These are phyloP conservation scores for Progne subis DNA, from an alignment of 2,113 vertebrate species.

Conservation along the genomic window DNA sequence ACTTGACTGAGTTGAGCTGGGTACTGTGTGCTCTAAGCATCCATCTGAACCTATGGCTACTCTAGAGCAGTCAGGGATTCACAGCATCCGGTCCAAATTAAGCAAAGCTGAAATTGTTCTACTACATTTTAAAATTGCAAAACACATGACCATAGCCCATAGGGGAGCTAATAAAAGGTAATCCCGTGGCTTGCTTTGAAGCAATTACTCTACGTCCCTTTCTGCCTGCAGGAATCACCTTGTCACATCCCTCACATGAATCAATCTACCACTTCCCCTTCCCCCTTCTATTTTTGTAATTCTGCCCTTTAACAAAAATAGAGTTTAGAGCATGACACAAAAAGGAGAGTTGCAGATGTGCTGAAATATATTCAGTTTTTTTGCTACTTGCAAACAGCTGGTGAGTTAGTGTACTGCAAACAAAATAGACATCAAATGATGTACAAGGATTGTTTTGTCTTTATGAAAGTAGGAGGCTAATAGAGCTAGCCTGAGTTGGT, in stretches of 20 bases:
- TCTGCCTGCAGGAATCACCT: constrained; percentile 52
- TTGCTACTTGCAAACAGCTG: not conserved
- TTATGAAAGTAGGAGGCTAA: not conserved
- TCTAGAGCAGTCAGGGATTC: not conserved
- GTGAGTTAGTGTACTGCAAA: not conserved
- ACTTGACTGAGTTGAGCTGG: not conserved
- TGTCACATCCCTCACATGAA: constrained; percentile 41
- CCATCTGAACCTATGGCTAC: not conserved
- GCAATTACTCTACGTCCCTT: constrained; percentile 2
- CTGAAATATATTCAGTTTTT: constrained; percentile 10
- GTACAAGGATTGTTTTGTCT: not conserved
- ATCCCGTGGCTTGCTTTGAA: not conserved
- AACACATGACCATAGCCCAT: not conserved
- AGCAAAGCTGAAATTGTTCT: not conserved
- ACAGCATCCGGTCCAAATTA: not conserved
- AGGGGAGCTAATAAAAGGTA: constrained; percentile 26
- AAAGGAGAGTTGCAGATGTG: constrained; percentile 20
- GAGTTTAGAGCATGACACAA: constrained; percentile 29
- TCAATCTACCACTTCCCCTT: constrained; percentile 33
- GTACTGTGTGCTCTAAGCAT: not conserved
- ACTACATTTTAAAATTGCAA: not conserved
- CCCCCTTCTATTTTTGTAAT: constrained; percentile 41
- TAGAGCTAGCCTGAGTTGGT: not conserved
- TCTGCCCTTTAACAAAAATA: constrained; percentile 48
- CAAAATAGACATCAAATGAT: not conserved